A percentile compares a stretch with the other conserved stretches of the same genome.
phyloP scores from a whole-genome alignment of 2,113 vertebrate genomes.

The Daphoenositta chrysoptera region DNA sequence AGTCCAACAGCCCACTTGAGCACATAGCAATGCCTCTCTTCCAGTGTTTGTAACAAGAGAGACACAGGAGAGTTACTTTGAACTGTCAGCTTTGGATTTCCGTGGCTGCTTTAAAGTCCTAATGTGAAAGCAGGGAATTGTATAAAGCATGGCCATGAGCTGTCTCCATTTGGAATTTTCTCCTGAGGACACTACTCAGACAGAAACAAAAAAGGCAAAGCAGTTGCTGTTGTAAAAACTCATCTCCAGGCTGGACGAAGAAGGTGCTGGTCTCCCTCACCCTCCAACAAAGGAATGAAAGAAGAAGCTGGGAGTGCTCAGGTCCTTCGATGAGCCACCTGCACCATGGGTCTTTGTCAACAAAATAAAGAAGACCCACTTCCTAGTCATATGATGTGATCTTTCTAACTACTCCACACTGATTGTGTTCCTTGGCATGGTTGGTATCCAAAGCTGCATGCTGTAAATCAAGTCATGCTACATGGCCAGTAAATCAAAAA shows the following conservation, averaged over 20 bases:
- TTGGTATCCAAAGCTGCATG: background rate
- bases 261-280: background rate
- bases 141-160: background rate
- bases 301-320: background rate
- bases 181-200: background rate
- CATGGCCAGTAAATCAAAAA: background rate
- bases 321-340: background rate
- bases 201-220: background rate
- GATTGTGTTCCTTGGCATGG: background rate
- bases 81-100: background rate
- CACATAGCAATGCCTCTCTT: background rate
- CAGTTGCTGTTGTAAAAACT: background rate
- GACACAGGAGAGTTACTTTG: background rate
- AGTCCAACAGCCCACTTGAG: background rate
- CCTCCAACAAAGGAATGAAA: background rate
- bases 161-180: background rate
- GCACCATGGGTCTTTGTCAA: background rate
- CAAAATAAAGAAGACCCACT: background rate
- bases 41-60: background rate
- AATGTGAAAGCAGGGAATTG: background rate
- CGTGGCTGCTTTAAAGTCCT: background rate
- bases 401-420: background rate
- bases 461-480: background rate
- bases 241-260: background rate
- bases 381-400: rapidly evolving